Percentiles rank a stretch among this genome's conserved stretches.
Evolutionary conservation across 2,888 invertebrate genomes (phyloP).

Genomic region (Campopleginae sp.): DNA sequence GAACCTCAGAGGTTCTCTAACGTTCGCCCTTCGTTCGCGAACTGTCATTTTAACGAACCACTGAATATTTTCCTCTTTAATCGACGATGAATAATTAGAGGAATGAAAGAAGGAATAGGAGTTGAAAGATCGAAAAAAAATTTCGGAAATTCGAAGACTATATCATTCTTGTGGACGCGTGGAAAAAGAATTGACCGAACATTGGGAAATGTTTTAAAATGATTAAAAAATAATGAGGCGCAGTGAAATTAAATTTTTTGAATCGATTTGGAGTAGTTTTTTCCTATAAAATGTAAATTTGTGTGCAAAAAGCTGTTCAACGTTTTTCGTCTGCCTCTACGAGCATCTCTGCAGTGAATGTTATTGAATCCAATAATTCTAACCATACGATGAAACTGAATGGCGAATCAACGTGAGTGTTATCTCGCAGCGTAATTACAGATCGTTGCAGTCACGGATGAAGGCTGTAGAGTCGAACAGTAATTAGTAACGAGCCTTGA

Average conservation of each 20-base stretch:
- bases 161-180: neutral
- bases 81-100: neutral
- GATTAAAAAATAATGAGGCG: neutral
- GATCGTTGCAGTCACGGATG: conserved; percentile 35
- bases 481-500: conserved; percentile 61
- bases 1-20: conserved; percentile 62
- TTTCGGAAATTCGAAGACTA: neutral
- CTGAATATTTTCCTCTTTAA: neutral
- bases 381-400: neutral
- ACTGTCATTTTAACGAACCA: neutral
- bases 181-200: neutral
- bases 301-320: neutral
- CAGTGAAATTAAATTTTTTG: neutral
- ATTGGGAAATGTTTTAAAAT: neutral
- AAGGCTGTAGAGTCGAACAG: conserved; percentile 40
- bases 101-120: neutral
- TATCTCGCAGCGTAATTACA: conserved; percentile 36
- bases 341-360: neutral
- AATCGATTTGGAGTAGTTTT: neutral
- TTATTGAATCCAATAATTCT: conserved; percentile 4
- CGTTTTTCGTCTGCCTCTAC: neutral
- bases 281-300: neutral
- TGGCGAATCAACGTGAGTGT: conserved; percentile 30
- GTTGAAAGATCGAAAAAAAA: neutral
- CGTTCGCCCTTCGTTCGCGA: neutral